A percentile compares a stretch with the other conserved stretches of the same genome.
phyloP scores from a whole-genome alignment of 2,113 vertebrate species.

The Phrynosoma platyrhinos region DNA sequence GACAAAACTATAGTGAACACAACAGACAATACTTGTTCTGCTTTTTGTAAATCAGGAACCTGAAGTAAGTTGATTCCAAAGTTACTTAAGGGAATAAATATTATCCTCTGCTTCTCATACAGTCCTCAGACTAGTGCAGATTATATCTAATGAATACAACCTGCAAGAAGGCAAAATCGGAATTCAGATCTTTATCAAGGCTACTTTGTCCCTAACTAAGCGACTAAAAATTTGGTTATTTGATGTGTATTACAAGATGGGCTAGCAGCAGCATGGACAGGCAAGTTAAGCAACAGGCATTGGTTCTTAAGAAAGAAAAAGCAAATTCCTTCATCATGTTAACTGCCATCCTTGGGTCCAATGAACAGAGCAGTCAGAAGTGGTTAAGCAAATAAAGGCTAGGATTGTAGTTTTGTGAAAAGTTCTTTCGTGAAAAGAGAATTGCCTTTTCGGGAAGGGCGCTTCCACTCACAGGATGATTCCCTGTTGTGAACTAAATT shows the following conservation, averaged over 20 bases:
- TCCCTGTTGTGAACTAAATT: no score
- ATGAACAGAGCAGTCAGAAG: constrained; percentile 54
- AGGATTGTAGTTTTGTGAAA: no score
- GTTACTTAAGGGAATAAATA: background rate
- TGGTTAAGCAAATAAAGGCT: constrained; percentile 53
- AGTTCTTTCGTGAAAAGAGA: no score
- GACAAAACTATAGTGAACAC: constrained; percentile 34
- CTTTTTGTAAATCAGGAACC: constrained; percentile 2
- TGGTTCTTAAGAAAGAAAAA: background rate
- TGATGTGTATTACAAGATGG: background rate
- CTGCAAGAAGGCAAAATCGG: background rate
- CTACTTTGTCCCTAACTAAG: background rate
- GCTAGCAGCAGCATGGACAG: background rate
- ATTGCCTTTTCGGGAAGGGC: no score
- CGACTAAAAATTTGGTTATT: background rate
- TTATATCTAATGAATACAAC: background rate
- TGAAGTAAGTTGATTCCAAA: constrained; percentile 2
- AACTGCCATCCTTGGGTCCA: constrained; percentile 51
- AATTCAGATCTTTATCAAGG: constrained; percentile 1
- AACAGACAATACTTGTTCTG: constrained; percentile 12
- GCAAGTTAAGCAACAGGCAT: constrained; percentile 1
- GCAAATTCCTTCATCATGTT: constrained; percentile 45
- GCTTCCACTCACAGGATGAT: no score
- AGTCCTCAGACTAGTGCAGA: background rate
- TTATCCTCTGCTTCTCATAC: no score